Conservation (phyloP, 1,140 invertebrate species). For the Zeugodacus cucurbitae region DNA sequence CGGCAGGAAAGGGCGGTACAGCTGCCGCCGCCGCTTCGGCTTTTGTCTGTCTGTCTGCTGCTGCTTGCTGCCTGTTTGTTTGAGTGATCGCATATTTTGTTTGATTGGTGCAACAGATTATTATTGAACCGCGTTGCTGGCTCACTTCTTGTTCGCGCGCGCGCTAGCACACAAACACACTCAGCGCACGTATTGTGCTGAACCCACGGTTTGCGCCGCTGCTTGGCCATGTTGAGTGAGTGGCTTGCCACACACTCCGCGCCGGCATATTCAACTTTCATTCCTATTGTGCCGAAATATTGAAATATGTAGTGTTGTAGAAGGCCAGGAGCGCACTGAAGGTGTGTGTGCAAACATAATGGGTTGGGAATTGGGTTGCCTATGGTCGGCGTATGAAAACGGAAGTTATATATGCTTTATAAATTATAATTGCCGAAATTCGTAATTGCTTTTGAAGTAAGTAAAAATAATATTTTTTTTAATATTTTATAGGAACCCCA, state of each 20-base stretch:
- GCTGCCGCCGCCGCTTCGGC: not conserved
- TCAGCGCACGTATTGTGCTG: not conserved
- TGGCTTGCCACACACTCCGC: not conserved
- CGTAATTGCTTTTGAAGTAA: not conserved
- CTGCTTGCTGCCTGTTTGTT: not conserved
- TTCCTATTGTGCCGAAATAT: not conserved
- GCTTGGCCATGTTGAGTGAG: not conserved
- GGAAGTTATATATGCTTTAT: not conserved
- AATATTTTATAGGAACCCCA: no score
- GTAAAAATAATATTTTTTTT: no score
- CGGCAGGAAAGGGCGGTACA: not conserved
- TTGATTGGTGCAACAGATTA: conserved; percentile 66
- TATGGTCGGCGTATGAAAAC: not conserved
- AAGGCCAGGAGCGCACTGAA: conserved; percentile 19
- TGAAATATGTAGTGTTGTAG: not conserved
- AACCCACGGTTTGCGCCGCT: conserved; percentile 3
- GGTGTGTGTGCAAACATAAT: not conserved
- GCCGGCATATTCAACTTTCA: conserved; percentile 23
- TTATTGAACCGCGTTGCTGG: conserved; percentile 46
- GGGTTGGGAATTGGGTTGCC: not conserved
- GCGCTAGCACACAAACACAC: not conserved
- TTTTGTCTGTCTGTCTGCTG: not conserved
- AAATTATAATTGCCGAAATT: not conserved
- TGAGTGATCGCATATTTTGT: conserved; percentile 65
- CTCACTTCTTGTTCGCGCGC: not conserved